Evolutionary conservation across 2,797 vertebrate species (phyloP).

Genomic region (Malurus leucopterus): DNA sequence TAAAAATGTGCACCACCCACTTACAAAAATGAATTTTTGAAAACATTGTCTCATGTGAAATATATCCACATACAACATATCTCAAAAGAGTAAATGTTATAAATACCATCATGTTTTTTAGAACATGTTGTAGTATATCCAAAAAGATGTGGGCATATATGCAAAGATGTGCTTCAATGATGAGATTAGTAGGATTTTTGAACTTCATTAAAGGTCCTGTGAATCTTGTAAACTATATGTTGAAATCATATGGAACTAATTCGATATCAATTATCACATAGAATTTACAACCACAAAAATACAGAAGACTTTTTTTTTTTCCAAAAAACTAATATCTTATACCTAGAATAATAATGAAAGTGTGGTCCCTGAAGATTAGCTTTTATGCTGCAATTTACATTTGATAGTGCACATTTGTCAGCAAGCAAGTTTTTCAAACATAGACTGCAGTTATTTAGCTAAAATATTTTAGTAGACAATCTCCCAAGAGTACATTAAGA

Average conservation of each 20-base stretch:
- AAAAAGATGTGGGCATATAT: background rate
- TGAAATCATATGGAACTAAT: background rate
- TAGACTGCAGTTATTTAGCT: background rate
- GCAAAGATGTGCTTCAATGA: background rate
- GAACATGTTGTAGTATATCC: accelerated
- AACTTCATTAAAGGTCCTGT: background rate
- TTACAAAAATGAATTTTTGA: background rate
- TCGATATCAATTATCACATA: background rate
- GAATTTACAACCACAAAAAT: background rate
- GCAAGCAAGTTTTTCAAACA: background rate
- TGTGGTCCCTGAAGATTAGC: background rate
- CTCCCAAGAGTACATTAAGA: background rate
- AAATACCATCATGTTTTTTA: background rate
- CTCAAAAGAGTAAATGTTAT: background rate
- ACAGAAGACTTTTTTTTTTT: background rate
- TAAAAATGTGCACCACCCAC: accelerated
- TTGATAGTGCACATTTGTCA: background rate
- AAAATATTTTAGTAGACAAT: background rate
- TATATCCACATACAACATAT: background rate
- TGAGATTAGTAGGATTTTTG: background rate
- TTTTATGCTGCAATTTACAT: background rate
- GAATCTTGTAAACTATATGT: background rate
- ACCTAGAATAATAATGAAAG: background rate
- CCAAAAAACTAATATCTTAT: background rate
- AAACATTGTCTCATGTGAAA: background rate